phyloP scores from a whole-genome alignment of 2,888 invertebrate species.

The Eudiplozoon nipponicum region DNA sequence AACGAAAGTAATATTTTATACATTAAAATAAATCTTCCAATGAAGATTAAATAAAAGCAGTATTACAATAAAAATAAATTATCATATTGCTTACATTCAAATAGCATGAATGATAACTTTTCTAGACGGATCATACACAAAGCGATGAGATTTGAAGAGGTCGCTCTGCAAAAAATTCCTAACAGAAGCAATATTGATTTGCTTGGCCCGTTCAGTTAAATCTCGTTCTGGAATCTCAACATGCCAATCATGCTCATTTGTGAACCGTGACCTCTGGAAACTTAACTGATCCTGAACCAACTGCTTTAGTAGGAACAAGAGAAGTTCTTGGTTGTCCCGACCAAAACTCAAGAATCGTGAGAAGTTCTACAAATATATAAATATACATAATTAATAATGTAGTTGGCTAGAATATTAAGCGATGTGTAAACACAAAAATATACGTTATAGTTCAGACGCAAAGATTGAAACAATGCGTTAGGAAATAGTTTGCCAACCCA shows the following conservation, averaged over 20 bases:
- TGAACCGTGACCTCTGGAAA: constrained; percentile 32
- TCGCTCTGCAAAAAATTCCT: constrained; percentile 62
- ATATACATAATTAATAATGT: constrained; percentile 1
- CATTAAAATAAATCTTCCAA: too few species aligned
- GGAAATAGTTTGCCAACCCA: too few species aligned
- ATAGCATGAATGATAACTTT: constrained; percentile 51
- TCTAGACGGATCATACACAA: constrained; percentile 46
- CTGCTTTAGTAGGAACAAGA: constrained; percentile 71
- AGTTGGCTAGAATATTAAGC: too few species aligned
- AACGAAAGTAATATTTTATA: too few species aligned
- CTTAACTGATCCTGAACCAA: constrained; percentile 58
- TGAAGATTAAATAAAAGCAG: too few species aligned
- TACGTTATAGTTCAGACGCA: too few species aligned
- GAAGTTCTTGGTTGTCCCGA: constrained; percentile 68
- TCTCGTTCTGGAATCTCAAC: constrained; percentile 44
- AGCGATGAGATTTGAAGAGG: constrained; percentile 55
- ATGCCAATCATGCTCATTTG: constrained; percentile 17
- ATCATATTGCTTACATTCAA: too few species aligned
- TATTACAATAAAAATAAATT: too few species aligned
- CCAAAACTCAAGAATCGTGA: constrained; percentile 62
- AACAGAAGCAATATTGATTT: constrained; percentile 51
- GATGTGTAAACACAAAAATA: too few species aligned
- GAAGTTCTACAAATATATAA: constrained; percentile 39
- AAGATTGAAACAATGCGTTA: too few species aligned
- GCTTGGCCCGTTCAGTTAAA: constrained; percentile 48